Evolutionary conservation across 2,113 vertebrate genomes (phyloP), one percentile per base, ranked within the genome.

Genomic region (Erpornis zantholeuca): DNA sequence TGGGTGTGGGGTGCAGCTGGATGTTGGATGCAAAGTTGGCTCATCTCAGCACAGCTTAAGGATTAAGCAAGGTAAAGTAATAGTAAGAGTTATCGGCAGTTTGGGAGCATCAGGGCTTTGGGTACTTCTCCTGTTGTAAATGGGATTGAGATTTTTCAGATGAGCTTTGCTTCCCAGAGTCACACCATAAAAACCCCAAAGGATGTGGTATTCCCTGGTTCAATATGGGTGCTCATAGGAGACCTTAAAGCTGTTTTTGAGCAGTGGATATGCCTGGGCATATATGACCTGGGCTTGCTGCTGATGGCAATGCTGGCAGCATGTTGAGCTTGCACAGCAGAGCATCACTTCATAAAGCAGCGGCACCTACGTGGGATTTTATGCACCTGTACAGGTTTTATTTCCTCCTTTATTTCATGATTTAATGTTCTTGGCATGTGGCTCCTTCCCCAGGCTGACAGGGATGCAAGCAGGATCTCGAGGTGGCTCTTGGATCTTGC

Each of bases 241-340:
- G 56, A 14, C 45, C 45, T 38, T 14, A 47, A 40, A 88, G 60
- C 33, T 13, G 10, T 47, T 42, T 61, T 12, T 53, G 64, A 33
- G 13, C 47, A 33, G 52, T 0, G 1, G 33, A 15, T 52, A 21
- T 44, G n/a, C 31, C 22, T 33, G 69, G 18, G 53, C 33, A 33
- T n/a, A n/a, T n/a, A n/a, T 3, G 2, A 15, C 40, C n/a, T 0
- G 2, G 20, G 27, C 31, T 90, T 5, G 0, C 54, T 5, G 0
- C 25, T 13, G 56, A 11, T 12, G 20, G 33, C 4, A 0, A 1
- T 49, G 75, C 57, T 64, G 9, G 42, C 4, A 3, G 24, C 0
- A 0, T 12, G 1, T 52, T 20, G 77, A 83, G 21, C 52, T 78
- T 4, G 1, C 56, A 35, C 3, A 7, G 40, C 11, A 2, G 29